phyloP scores from a whole-genome alignment of 2,888 invertebrate genomes.

The Cremastinae sp. region DNA sequence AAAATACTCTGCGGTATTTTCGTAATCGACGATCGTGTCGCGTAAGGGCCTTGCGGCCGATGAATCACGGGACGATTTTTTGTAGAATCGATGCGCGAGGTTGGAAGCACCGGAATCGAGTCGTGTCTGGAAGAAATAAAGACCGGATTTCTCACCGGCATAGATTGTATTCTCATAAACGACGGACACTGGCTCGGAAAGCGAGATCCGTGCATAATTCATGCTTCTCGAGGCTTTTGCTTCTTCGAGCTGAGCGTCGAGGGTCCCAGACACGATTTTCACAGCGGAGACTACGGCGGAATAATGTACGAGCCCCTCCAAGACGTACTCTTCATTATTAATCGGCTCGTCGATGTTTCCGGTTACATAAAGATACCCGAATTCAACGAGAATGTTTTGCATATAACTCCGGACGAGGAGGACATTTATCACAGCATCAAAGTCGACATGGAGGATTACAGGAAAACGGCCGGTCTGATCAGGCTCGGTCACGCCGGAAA shows the following conservation, averaged over 20 bases:
- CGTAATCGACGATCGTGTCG: no score
- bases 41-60: no score
- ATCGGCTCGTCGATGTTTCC: slow-evolving; percentile 72
- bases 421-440: slow-evolving; percentile 72
- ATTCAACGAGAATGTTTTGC: slow-evolving; percentile 78
- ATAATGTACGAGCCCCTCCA: slow-evolving; percentile 76
- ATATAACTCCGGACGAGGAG: slow-evolving; percentile 81
- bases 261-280: slow-evolving; percentile 60
- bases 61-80: no score
- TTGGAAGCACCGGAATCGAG: slow-evolving; percentile 73
- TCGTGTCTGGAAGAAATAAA: slow-evolving; percentile 74
- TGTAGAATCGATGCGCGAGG: slow-evolving; percentile 79
- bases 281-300: slow-evolving; percentile 69
- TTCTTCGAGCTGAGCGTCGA: slow-evolving; percentile 65
- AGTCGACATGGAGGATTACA: slow-evolving; percentile 61
- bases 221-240: slow-evolving; percentile 79
- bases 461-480: slow-evolving; percentile 56
- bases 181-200: slow-evolving; percentile 80
- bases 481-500: slow-evolving; percentile 58
- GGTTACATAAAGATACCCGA: slow-evolving; percentile 77
- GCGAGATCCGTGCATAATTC: slow-evolving; percentile 80
- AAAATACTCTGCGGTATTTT: slow-evolving; percentile 76
- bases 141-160: slow-evolving; percentile 75
- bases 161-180: slow-evolving; percentile 78
- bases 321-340: slow-evolving; percentile 77